A percentile compares a stretch with the other conserved stretches of the same genome.
These are phyloP conservation scores for Cephalopachus bancanus DNA, from an alignment of 2,797 vertebrate genomes.

Conservation along the genomic window DNA sequence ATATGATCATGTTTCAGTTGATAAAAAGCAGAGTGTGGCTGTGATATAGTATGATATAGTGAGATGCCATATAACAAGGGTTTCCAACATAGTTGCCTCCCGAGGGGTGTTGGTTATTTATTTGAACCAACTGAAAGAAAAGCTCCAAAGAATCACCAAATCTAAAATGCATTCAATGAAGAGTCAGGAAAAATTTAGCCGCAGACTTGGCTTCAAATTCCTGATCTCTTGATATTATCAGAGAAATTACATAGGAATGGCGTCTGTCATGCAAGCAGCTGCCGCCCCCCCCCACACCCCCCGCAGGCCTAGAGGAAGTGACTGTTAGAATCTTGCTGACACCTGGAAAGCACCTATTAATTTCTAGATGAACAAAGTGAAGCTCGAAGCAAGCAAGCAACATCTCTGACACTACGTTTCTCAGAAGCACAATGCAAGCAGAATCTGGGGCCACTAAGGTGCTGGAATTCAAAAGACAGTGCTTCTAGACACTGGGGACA, in stretches of 20 bases:
- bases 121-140: neutral
- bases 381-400: neutral
- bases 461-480: neutral
- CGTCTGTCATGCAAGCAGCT: neutral
- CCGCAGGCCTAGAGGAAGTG: neutral
- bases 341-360: neutral
- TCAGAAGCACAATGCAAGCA: neutral
- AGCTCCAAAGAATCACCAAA: neutral
- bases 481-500: neutral
- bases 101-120: neutral
- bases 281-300: neutral
- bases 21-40: no score
- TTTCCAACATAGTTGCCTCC: neutral
- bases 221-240: neutral
- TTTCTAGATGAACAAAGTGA: neutral
- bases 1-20: conserved; percentile 7
- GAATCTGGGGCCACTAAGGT: neutral
- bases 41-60: neutral
- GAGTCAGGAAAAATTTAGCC: neutral
- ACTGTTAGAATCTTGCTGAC: neutral
- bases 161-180: neutral
- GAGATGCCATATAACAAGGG: neutral
- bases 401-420: neutral
- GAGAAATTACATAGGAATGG: neutral
- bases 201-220: neutral